phyloP scores from a whole-genome alignment of 2,797 vertebrate species.

The Knipowitschia caucasica region DNA sequence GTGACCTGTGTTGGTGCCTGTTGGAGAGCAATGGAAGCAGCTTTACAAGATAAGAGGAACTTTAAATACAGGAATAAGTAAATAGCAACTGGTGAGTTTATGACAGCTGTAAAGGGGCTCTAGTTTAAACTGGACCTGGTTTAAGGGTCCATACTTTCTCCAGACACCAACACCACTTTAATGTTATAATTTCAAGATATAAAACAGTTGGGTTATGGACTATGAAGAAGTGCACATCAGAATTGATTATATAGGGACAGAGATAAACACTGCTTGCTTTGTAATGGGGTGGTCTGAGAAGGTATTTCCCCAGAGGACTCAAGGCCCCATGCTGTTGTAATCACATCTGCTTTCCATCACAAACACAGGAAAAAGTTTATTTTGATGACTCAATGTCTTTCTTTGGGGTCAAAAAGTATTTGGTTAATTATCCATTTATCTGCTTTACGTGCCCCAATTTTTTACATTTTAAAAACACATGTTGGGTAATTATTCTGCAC shows the following conservation, averaged over 20 bases:
- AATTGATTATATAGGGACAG: not conserved
- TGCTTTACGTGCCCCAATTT: no score
- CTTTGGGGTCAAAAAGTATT: not conserved
- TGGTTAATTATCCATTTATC: no score
- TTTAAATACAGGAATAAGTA: not conserved
- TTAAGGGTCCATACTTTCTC: conserved; percentile 12
- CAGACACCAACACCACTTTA: conserved; percentile 14
- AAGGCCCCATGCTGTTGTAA: conserved; percentile 43
- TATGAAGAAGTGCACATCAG: not conserved
- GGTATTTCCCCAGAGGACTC: conserved; percentile 56
- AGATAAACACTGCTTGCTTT: not conserved
- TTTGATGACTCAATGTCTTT: conserved; percentile 19
- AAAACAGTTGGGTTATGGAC: no score
- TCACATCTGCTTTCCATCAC: conserved; percentile 78
- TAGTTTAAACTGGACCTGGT: conserved; percentile 2
- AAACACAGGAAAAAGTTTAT: conserved; percentile 25
- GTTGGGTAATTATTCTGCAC: no score
- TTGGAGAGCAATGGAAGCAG: not conserved
- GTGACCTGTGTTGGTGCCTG: not conserved
- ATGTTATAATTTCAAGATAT: not conserved
- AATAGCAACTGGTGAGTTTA: conserved; percentile 13
- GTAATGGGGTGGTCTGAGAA: conserved; percentile 35
- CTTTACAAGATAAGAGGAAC: not conserved
- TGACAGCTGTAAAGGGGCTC: not conserved
- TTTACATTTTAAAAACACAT: no score